Evolutionary conservation across 2,113 vertebrate genomes (phyloP), one percentile per base, ranked within the genome.

Genomic region (Myotis yumanensis): DNA sequence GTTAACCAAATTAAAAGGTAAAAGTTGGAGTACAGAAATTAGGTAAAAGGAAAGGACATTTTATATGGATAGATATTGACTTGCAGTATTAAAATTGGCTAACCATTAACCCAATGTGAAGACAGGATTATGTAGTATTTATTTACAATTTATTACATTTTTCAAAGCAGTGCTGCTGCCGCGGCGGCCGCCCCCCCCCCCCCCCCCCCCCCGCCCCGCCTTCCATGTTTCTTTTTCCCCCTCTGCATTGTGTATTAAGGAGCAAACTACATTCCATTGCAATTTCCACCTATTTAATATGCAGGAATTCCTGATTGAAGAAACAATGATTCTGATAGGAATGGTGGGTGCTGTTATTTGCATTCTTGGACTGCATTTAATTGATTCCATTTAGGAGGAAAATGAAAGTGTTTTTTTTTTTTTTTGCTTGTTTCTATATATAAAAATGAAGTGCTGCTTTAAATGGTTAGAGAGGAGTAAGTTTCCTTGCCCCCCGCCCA

Each of bases 241-340:
- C 69, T 46, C 6, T 75, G 80, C 72, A n/a, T 82, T 93, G 23
- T 57, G 11, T 17, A 40, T 93, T 72, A 89, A 59, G 62, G 54
- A 54, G 87, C 32, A 93, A 97, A 95, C 32, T 80, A 2, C 0
- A 1, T 92, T 95, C 95, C 62, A 8, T 66, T 89, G 51, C 48
- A 57, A 0, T 71, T 96, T 95, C 95, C 8, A 59, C 23, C 43
- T 94, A 69, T 95, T 90, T 96, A 28, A 89, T 94, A 95, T 52
- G 1, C 14, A 91, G 69, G 93, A 97, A 90, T 94, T 40, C 88
- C 40, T 68, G 8, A 51, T 86, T 75, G 32, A 90, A 95, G 82
- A 96, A 97, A 85, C 57, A 96, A 46, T 95, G 91, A 91, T 94
- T 77, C 51, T 89, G 82, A 66, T 94, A 77, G 12, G 68, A 83